A percentile compares a stretch with the other conserved stretches of the same genome.
Evolutionary conservation across 2,888 invertebrate genomes (phyloP).

Genomic region (Ischnus inquisitorius): DNA sequence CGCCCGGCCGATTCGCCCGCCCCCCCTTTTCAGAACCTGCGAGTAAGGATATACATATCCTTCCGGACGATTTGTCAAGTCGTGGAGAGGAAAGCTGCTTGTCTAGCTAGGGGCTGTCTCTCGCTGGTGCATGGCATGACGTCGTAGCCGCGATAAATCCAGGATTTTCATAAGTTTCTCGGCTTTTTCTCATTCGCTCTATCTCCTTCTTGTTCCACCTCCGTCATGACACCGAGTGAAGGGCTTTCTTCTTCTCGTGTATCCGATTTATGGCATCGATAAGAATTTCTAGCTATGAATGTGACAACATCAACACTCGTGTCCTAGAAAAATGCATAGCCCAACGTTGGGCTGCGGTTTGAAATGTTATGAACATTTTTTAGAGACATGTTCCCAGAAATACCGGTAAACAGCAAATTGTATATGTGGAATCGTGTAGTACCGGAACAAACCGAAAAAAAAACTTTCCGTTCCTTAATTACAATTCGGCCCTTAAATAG

Average conservation of each 20-base stretch:
- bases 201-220: conserved; percentile 35
- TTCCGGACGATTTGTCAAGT: conserved; percentile 82
- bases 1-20: conserved; percentile 39
- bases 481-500: conserved; percentile 8
- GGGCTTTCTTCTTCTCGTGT: background rate
- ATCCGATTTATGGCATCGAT: background rate
- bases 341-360: background rate
- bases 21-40: conserved; percentile 47
- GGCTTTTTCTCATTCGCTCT: conserved; percentile 34
- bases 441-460: no score
- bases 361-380: no score
- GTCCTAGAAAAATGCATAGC: background rate
- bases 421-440: no score
- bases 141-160: conserved; percentile 77
- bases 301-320: conserved; percentile 14
- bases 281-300: conserved; percentile 3
- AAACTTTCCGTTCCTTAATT: background rate
- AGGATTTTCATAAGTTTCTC: conserved; percentile 79
- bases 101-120: conserved; percentile 67
- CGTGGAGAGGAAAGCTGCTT: conserved; percentile 69
- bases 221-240: conserved; percentile 11
- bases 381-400: no score
- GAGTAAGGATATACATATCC: conserved; percentile 74
- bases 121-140: conserved; percentile 66
- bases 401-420: no score